Evolutionary conservation across 2,113 vertebrate species (phyloP).

Genomic region (Dunckerocampus dactyliophorus): DNA sequence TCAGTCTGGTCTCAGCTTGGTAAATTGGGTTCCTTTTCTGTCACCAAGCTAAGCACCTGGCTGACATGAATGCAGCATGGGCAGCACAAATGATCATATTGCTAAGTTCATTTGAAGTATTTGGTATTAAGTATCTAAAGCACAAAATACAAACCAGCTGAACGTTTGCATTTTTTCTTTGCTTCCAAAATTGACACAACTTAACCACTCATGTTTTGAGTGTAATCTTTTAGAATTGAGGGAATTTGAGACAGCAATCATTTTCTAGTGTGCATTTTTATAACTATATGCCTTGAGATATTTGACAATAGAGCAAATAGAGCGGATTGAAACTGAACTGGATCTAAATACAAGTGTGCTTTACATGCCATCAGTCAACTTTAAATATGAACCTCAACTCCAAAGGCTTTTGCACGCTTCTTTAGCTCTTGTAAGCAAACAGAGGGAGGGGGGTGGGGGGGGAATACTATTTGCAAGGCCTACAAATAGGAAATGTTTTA

Average conservation of each 20-base stretch:
- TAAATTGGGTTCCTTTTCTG: conserved; percentile 18
- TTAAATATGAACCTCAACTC: background rate
- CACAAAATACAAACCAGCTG: background rate
- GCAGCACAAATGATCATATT: background rate
- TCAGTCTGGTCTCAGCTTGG: conserved; percentile 5
- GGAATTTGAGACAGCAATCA: background rate
- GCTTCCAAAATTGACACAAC: background rate
- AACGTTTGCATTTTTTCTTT: background rate
- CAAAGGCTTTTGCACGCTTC: background rate
- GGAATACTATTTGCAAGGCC: conserved; percentile 20
- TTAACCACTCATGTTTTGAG: background rate
- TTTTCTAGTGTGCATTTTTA: background rate
- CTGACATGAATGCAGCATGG: background rate
- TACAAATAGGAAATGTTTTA: conserved; percentile 35
- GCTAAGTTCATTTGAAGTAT: conserved; percentile 3
- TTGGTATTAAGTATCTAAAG: conserved; percentile 4
- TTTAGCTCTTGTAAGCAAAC: background rate
- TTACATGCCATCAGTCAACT: background rate
- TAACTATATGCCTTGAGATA: background rate
- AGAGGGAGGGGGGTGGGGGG: background rate
- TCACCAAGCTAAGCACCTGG: background rate
- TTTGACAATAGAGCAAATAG: background rate
- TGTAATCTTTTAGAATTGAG: background rate
- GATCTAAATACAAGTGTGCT: background rate
- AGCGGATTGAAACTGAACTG: background rate